Percentiles rank a stretch among this genome's conserved stretches.
phyloP scores from a whole-genome alignment of 2,888 invertebrate genomes.

The Hydrotaea cyrtoneurina region DNA sequence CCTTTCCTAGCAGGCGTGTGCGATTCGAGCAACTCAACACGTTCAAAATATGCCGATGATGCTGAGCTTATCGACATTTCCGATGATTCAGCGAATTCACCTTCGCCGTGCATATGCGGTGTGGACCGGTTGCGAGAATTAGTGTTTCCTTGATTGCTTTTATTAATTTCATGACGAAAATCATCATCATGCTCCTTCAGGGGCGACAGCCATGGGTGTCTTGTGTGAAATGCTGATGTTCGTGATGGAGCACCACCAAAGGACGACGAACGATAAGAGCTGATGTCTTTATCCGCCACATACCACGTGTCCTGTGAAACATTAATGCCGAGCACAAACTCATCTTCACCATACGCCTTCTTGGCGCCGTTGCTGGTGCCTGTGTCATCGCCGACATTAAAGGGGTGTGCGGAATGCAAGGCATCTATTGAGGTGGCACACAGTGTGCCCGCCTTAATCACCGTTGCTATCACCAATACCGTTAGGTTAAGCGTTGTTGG shows the following conservation, averaged over 20 bases:
- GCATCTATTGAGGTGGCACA: constrained; percentile 15
- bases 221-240: constrained; percentile 7
- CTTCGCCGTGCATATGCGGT: background rate
- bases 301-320: constrained; percentile 34
- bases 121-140: constrained; percentile 51
- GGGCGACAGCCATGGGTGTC: constrained; percentile 27
- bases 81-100: constrained; percentile 9
- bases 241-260: background rate
- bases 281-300: constrained; percentile 22
- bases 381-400: background rate
- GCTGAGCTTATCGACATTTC: constrained; percentile 1
- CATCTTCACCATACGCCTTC: background rate
- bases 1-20: constrained; percentile 45
- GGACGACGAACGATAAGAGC: background rate
- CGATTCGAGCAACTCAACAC: constrained; percentile 58
- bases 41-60: constrained; percentile 55
- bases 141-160: constrained; percentile 66
- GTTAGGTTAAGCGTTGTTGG: constrained; percentile 5
- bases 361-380: background rate
- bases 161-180: constrained; percentile 69
- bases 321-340: constrained; percentile 23
- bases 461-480: constrained; percentile 32
- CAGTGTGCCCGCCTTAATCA: constrained; percentile 8
- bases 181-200: constrained; percentile 43
- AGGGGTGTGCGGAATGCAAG: background rate